Evolutionary conservation across 2,113 vertebrate genomes (phyloP).

Genomic region (Vanacampus margaritifer): DNA sequence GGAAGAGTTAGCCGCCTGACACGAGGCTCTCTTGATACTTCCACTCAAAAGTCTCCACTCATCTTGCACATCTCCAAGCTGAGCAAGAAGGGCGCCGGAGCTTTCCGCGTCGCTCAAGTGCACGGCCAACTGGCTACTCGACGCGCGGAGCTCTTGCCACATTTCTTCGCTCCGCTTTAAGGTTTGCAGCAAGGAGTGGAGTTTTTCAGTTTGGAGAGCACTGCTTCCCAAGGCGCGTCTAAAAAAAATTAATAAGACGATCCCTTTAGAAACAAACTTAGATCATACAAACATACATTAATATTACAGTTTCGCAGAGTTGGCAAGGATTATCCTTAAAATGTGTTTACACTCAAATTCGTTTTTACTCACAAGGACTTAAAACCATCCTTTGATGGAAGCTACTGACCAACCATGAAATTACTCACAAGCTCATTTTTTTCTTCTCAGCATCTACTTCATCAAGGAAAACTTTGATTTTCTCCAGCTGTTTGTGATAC

Average conservation of each 20-base stretch:
- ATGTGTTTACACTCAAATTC: too few relatives aligned
- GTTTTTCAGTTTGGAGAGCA: slow-evolving; percentile 72
- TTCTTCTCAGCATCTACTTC: slow-evolving; percentile 73
- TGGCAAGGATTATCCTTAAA: neutral
- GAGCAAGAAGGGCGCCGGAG: slow-evolving; percentile 73
- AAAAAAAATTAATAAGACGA: slow-evolving; percentile 8
- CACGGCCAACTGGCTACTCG: slow-evolving; percentile 71
- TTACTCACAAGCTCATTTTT: slow-evolving; percentile 81
- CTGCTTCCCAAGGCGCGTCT: slow-evolving; percentile 75
- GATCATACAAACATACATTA: neutral
- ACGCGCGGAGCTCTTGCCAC: slow-evolving; percentile 65
- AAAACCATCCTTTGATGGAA: neutral
- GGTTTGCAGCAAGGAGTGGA: slow-evolving; percentile 67
- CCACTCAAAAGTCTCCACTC: slow-evolving; percentile 77
- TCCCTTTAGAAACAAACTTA: neutral
- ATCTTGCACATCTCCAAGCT: slow-evolving; percentile 76
- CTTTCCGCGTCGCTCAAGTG: slow-evolving; percentile 74
- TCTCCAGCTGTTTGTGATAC: slow-evolving; percentile 73
- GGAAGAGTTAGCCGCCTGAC: slow-evolving; percentile 60
- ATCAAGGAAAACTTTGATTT: slow-evolving; percentile 66
- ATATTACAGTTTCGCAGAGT: neutral
- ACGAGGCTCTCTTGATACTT: slow-evolving; percentile 70
- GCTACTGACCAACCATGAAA: neutral
- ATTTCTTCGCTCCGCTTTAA: slow-evolving; percentile 68
- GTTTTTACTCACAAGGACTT: too few relatives aligned